phyloP scores from a whole-genome alignment of 2,888 invertebrate species.

The Disparrhopalites patrizii region DNA sequence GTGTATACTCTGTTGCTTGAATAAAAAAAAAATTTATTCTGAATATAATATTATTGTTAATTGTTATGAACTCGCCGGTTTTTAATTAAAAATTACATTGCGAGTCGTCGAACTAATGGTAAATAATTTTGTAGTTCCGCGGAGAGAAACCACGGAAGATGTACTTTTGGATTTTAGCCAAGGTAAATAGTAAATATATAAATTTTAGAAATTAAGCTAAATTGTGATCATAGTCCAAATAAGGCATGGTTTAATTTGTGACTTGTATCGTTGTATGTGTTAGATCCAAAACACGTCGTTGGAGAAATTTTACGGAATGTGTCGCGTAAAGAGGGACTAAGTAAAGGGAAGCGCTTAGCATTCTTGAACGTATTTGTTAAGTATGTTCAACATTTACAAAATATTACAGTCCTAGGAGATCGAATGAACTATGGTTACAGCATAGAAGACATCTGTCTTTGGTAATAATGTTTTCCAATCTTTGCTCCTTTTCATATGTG shows the following conservation, averaged over 20 bases:
- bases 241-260: not conserved
- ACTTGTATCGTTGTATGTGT: slow-evolving; percentile 19
- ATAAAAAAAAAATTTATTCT: not conserved
- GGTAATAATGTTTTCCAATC: slow-evolving; percentile 61
- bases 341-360: slow-evolving; percentile 74
- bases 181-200: slow-evolving; percentile 15
- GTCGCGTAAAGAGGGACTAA: slow-evolving; percentile 61
- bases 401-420: slow-evolving; percentile 24
- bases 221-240: not conserved
- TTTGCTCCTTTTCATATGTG: too few relatives aligned
- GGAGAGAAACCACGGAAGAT: slow-evolving; percentile 37
- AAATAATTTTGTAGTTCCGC: slow-evolving; percentile 18
- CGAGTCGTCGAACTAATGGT: too few relatives aligned
- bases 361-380: slow-evolving; percentile 86
- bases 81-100: too few relatives aligned
- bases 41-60: not conserved
- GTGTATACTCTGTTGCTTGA: not conserved
- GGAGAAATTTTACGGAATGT: slow-evolving; percentile 61
- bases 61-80: too few relatives aligned
- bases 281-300: slow-evolving; percentile 56
- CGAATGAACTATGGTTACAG: slow-evolving; percentile 61
- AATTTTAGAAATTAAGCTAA: not conserved
- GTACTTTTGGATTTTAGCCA: slow-evolving; percentile 38
- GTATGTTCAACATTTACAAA: slow-evolving; percentile 55
- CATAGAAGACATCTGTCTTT: slow-evolving; percentile 74